Conservation (phyloP, 37 sponge, comb jelly and placozoan genomes). For the Aphrocallistes beatrix region DNA sequence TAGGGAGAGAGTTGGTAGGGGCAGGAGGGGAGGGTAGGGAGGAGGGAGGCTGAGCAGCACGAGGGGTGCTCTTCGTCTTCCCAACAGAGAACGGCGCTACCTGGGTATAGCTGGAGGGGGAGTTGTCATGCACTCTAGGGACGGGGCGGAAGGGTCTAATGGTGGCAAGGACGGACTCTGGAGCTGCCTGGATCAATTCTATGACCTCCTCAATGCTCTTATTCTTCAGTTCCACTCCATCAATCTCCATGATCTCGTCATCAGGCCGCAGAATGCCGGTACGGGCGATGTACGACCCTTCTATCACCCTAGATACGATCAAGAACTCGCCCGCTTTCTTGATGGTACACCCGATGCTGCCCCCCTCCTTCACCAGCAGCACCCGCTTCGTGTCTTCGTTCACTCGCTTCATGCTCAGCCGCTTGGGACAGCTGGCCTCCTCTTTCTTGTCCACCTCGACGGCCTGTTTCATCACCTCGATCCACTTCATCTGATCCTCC, state of each 20-base stretch:
- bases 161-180: constrained; percentile 52
- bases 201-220: constrained; percentile 35
- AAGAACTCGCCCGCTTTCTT: constrained; percentile 60
- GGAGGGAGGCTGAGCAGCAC: background rate
- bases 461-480: constrained; percentile 24
- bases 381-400: constrained; percentile 51
- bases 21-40: background rate
- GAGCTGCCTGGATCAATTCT: constrained; percentile 32
- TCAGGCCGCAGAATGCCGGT: constrained; percentile 65
- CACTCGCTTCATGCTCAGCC: constrained; percentile 21
- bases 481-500: constrained; percentile 42
- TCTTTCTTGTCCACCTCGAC: constrained; percentile 42
- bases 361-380: constrained; percentile 43
- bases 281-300: constrained; percentile 52
- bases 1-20: background rate
- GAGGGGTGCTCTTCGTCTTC: background rate
- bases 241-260: constrained; percentile 60
- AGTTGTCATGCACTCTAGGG: background rate
- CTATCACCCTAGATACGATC: constrained; percentile 47
- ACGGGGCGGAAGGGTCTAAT: constrained; percentile 44
- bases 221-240: constrained; percentile 37
- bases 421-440: constrained; percentile 24
- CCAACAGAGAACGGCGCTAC: background rate
- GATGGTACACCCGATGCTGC: constrained; percentile 71
- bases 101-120: constrained; percentile 14